Conservation (phyloP, 2,113 vertebrate genomes). For the Sprattus sprattus region DNA sequence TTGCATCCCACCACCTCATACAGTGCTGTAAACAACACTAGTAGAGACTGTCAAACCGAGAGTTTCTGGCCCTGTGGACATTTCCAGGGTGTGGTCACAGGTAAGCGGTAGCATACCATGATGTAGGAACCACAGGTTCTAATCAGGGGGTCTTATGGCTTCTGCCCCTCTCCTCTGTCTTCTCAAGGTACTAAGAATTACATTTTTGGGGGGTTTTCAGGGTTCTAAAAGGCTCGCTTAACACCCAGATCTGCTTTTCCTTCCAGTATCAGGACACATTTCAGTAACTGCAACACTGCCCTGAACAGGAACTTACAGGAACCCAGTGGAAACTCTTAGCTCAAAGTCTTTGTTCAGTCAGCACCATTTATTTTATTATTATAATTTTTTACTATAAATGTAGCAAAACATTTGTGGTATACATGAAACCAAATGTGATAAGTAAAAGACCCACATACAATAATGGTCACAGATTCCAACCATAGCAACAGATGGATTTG, state of each 20-base stretch:
- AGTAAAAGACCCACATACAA: neutral
- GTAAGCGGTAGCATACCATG: neutral
- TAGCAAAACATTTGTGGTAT: slow-evolving; percentile 25
- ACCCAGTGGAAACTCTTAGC: slow-evolving; percentile 32
- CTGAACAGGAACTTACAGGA: neutral
- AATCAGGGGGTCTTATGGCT: neutral
- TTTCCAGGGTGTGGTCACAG: neutral
- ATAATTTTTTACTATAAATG: slow-evolving; percentile 25
- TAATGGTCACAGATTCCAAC: neutral
- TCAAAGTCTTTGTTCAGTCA: slow-evolving; percentile 7
- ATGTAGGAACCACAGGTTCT: neutral
- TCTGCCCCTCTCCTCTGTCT: neutral
- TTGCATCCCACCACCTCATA: slow-evolving; percentile 9
- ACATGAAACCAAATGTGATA: neutral
- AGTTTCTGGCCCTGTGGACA: neutral
- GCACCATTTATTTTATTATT: slow-evolving; percentile 11
- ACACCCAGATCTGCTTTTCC: neutral
- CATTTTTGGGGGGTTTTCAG: neutral
- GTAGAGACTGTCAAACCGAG: neutral
- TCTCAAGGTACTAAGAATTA: neutral
- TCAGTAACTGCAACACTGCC: neutral
- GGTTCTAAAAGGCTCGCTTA: neutral
- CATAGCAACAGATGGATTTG: neutral
- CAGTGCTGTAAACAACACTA: neutral
- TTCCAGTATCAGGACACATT: neutral